Evolutionary conservation across 2,888 invertebrate genomes (phyloP).

Genomic region (Synanthedon formicaeformis): DNA sequence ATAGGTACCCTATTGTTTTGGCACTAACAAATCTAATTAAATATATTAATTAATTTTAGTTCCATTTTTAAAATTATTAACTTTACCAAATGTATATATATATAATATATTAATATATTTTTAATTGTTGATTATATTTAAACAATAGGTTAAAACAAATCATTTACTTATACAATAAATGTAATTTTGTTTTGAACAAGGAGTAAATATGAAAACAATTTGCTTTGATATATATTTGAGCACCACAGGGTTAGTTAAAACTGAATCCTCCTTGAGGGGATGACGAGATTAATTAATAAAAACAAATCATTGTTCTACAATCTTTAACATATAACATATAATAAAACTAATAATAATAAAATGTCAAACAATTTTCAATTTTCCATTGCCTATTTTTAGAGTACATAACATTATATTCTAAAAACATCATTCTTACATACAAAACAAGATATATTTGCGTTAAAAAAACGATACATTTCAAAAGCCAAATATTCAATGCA

Average conservation of each 20-base stretch:
- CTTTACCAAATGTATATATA: slow-evolving; percentile 22
- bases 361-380: too few species aligned
- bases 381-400: too few species aligned
- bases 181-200: background rate
- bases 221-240: slow-evolving; percentile 34
- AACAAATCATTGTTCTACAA: background rate
- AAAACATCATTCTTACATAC: background rate
- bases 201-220: slow-evolving; percentile 1
- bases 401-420: too few species aligned
- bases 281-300: background rate
- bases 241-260: slow-evolving; percentile 27
- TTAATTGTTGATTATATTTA: background rate
- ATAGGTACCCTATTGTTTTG: slow-evolving; percentile 57
- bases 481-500: background rate
- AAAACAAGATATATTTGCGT: background rate
- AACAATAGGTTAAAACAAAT: background rate
- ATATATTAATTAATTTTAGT: slow-evolving; percentile 40
- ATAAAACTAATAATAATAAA: too few species aligned
- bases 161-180: background rate
- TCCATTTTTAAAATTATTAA: slow-evolving; percentile 18
- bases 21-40: slow-evolving; percentile 67
- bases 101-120: background rate
- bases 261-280: background rate
- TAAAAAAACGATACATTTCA: background rate
- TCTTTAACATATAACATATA: background rate